These are phyloP conservation scores for Pasiphila rectangulata DNA, from an alignment of 2,888 invertebrate species.

Conservation along the genomic window DNA sequence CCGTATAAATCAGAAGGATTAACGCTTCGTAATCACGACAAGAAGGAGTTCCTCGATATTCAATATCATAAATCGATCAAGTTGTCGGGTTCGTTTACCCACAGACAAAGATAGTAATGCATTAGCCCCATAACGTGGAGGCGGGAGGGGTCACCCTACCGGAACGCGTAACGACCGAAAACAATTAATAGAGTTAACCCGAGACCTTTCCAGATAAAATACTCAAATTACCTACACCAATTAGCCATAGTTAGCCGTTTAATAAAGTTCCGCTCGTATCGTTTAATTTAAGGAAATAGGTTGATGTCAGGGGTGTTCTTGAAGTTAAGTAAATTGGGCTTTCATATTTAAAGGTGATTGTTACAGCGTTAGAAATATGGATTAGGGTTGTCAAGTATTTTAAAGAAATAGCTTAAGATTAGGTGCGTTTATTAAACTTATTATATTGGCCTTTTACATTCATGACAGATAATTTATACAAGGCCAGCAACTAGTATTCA, in stretches of 20 bases:
- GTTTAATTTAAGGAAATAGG: too few relatives aligned
- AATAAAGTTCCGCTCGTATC: not conserved
- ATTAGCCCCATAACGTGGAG: constrained; percentile 50
- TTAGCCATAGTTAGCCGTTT: constrained; percentile 30
- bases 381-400: too few relatives aligned
- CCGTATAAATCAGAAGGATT: not conserved
- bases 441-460: too few relatives aligned
- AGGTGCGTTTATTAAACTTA: too few relatives aligned
- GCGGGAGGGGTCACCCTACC: constrained; percentile 38
- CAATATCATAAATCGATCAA: constrained; percentile 19
- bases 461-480: too few relatives aligned
- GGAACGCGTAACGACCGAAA: constrained; percentile 49
- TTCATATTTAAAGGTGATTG: too few relatives aligned
- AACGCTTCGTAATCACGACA: constrained; percentile 1
- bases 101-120: constrained; percentile 42
- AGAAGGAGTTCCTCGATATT: constrained; percentile 2
- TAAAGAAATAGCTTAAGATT: too few relatives aligned
- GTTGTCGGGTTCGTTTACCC: constrained; percentile 12
- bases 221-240: constrained; percentile 46
- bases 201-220: constrained; percentile 45
- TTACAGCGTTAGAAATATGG: too few relatives aligned
- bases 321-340: too few relatives aligned
- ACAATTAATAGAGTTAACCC: constrained; percentile 54
- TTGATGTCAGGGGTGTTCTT: too few relatives aligned
- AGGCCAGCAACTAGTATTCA: too few relatives aligned